These are phyloP conservation scores for Cotesia typhae DNA, from an alignment of 1,140 invertebrate species.

Conservation along the genomic window DNA sequence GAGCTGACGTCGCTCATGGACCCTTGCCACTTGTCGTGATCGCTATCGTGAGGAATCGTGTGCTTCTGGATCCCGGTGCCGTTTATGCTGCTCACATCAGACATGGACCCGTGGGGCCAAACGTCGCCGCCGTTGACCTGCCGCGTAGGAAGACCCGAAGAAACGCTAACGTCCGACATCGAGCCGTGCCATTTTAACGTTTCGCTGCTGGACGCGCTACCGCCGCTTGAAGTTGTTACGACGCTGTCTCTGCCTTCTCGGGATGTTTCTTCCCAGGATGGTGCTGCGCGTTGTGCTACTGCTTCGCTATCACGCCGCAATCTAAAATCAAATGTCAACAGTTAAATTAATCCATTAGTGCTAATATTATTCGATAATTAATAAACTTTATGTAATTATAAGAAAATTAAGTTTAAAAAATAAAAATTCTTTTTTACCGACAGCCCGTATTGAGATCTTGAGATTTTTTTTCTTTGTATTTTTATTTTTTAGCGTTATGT, in stretches of 20 bases:
- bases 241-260: slow-evolving; percentile 74
- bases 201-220: slow-evolving; percentile 80
- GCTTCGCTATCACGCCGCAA: slow-evolving; percentile 71
- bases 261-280: slow-evolving; percentile 65
- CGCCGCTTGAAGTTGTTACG: slow-evolving; percentile 72
- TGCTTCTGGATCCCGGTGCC: slow-evolving; percentile 45
- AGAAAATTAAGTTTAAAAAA: no score
- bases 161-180: slow-evolving; percentile 78
- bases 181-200: slow-evolving; percentile 85
- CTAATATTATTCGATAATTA: no score
- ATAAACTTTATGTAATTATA: no score
- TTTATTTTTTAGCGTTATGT: no score
- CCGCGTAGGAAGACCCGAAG: slow-evolving; percentile 64
- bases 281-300: slow-evolving; percentile 64
- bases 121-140: slow-evolving; percentile 48
- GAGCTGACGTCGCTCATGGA: slow-evolving; percentile 68
- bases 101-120: slow-evolving; percentile 61
- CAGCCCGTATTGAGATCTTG: no score
- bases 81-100: slow-evolving; percentile 58
- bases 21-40: slow-evolving; percentile 66
- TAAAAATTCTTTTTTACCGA: no score
- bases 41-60: slow-evolving; percentile 19
- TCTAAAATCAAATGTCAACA: slow-evolving; percentile 47
- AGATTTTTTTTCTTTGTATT: no score
- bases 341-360: slow-evolving; percentile 12